Evolutionary conservation across 2,888 invertebrate genomes (phyloP), one percentile per base, ranked within the genome.

Genomic region (Encarsia formosa): DNA sequence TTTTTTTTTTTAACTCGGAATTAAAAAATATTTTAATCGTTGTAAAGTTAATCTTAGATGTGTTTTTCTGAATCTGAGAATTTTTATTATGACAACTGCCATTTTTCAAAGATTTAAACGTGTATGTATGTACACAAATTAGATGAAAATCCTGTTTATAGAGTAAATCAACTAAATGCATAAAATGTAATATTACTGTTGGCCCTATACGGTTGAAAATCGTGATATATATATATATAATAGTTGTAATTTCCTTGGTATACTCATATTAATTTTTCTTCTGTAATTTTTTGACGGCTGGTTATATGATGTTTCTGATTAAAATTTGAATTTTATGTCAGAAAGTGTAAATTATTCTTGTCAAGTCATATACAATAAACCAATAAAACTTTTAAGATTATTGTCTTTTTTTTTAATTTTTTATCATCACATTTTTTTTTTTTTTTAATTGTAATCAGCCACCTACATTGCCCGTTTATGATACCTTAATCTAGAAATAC

Each of bases 31-130:
- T n/a, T n/a, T n/a, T n/a, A n/a, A n/a, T n/a, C n/a, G n/a, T n/a
- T n/a, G n/a, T n/a, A n/a, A n/a, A n/a, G n/a, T n/a, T n/a, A n/a
- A n/a, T n/a, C n/a, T n/a, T n/a, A n/a, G n/a, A n/a, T n/a, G n/a
- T n/a, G n/a, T n/a, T n/a, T n/a, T n/a, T n/a, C n/a, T n/a, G n/a
- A n/a, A n/a, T n/a, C n/a, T n/a, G n/a, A n/a, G n/a, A n/a, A n/a
- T n/a, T n/a, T 67, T 64, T 60, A 66, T 69, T 67, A 63, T 66
- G 66, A 68, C 65, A 65, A 70, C 70, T 70, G 70, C 70, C 70
- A 70, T 69, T 69, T 68, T 69, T 65, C 62, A 67, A 64, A 61
- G 55, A n/a, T 43, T 62, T 61, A 63, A 59, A 65, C 52, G 60
- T 57, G 51, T 63, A 61, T 50, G 55, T 53, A 32, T 49, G 58